Evolutionary conservation across 2,797 vertebrate genomes (phyloP).

Genomic region (Allobates femoralis): DNA sequence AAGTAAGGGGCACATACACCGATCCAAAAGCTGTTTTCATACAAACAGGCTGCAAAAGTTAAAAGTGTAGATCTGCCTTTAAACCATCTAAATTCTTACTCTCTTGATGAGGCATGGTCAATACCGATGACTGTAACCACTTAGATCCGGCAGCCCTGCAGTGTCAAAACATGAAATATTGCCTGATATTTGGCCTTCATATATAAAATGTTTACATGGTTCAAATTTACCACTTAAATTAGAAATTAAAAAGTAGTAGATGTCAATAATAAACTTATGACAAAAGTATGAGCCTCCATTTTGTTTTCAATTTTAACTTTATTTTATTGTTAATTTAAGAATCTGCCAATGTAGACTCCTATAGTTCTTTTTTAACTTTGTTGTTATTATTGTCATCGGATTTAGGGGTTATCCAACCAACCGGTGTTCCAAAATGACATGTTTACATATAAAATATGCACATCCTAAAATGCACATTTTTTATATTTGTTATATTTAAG

Average conservation of each 20-base stretch:
- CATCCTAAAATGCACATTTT: constrained; percentile 20
- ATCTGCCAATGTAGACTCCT: neutral
- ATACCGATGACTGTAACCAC: too few species aligned
- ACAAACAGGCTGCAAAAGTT: neutral
- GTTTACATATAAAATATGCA: constrained; percentile 34
- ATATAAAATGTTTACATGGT: neutral
- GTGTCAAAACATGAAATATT: neutral
- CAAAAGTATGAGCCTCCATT: neutral
- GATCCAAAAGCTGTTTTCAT: neutral
- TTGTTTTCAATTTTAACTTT: neutral
- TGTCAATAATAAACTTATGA: neutral
- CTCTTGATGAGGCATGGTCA: too few species aligned
- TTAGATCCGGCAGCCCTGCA: neutral
- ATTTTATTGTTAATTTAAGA: too few species aligned
- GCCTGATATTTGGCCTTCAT: neutral
- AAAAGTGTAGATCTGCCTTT: neutral
- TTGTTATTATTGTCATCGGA: neutral
- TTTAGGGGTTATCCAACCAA: constrained; percentile 16
- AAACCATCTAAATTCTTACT: neutral
- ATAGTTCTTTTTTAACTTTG: neutral
- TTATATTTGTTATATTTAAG: neutral
- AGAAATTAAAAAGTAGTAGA: neutral
- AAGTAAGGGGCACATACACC: neutral
- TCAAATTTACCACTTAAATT: neutral
- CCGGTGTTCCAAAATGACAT: constrained; percentile 2